Base-by-base conservation (phyloP, 2,113 vertebrate species). In the Microtus pennsylvanicus region DNA sequence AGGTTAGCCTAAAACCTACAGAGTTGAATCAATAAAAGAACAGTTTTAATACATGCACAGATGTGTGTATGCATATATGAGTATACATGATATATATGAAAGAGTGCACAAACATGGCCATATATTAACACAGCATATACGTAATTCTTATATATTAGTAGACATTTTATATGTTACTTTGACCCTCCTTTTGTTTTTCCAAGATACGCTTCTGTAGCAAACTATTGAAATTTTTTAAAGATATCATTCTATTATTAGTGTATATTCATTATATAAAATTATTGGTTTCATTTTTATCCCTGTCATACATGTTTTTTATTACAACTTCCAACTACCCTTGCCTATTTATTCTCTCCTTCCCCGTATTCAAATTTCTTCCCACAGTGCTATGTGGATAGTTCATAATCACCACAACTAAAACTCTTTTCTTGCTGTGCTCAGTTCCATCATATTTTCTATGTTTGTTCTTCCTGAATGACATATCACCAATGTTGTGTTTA, bases 371-470 rank as follows among this genome's bases (percentile, higher is more conserved):
- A 16, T 87, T 42, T 81, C 14, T 88, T 95, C 7, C 33, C 45
- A 83, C 45, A 14, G 63, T 47, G 35, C 28, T 94, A 1, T 26
- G 30, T 16, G 4, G 26, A 33, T 5, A 6, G 16, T 45, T 92
- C 50, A 92, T 90, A 93, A 78, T 94, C n/a, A 89, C 93, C 58
- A 72, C 21, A 72, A 45, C n/a, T 10, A 94, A 14, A 52, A 94
- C 75, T 90, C 45, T 42, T 91, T 89, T 88, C 50, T 96, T 94
- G 35, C 30, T 96, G 58, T 3, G 24, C 42, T 93, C 76, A 85
- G 11, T 87, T 96, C 61, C 35, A n/a, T 67, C 26, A 11, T 76
- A 90, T 77, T 97, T 97, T 93, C 80, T 76, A 92, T 87, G 65
- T 70, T 61, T 26, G 2, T 70, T n/a, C 4, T 74, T 45, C 42